phyloP scores from a whole-genome alignment of 2,113 vertebrate species.

The Erythrocebus patas region DNA sequence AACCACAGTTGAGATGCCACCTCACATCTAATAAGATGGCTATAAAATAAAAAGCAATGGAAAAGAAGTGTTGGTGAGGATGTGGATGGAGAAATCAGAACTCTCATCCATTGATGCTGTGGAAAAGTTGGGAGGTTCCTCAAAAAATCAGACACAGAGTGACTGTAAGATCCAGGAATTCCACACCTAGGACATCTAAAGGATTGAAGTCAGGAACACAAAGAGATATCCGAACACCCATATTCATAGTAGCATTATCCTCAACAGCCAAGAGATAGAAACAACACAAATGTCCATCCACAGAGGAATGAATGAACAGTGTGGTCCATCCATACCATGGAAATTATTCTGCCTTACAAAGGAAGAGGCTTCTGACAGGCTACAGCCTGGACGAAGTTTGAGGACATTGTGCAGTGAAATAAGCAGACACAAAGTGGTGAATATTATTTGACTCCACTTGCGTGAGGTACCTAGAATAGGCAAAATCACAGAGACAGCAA shows the following conservation, averaged over 20 bases:
- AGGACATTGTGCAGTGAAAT: fast-evolving
- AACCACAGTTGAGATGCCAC: background rate
- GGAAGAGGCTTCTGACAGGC: too few species aligned
- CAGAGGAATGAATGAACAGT: fast-evolving
- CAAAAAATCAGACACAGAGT: background rate
- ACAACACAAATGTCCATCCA: fast-evolving
- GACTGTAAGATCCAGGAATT: fast-evolving
- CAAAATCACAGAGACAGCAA: background rate
- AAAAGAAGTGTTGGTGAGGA: too few species aligned
- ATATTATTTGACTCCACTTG: too few species aligned
- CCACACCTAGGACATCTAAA: background rate
- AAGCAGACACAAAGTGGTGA: background rate
- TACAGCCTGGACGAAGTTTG: background rate
- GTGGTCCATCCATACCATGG: fast-evolving
- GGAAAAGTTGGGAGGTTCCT: background rate
- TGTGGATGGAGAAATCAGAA: fast-evolving
- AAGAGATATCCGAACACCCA: fast-evolving
- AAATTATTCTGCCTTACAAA: background rate
- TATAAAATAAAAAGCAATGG: fast-evolving
- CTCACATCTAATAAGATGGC: fast-evolving
- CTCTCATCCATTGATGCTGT: fast-evolving
- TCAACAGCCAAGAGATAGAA: background rate
- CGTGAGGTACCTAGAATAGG: background rate
- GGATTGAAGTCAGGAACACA: too few species aligned
- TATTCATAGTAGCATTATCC: fast-evolving